Evolutionary conservation across 2,888 invertebrate species (phyloP).

Genomic region (Globia sparganii): DNA sequence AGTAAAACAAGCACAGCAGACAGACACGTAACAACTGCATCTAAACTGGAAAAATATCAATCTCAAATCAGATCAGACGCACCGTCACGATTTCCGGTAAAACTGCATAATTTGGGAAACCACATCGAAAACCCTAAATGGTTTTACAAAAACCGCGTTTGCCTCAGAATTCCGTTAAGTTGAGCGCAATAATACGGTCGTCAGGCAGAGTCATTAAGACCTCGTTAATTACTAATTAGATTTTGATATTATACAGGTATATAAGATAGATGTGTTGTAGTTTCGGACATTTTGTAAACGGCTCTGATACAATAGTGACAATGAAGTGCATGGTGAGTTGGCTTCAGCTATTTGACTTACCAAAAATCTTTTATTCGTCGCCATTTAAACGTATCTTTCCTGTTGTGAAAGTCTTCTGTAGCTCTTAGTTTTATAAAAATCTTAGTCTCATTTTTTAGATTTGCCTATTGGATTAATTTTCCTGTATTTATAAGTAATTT

Average conservation of each 20-base stretch:
- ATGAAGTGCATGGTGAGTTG: conserved; percentile 63
- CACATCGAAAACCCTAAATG: no score
- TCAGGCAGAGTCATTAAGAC: conserved; percentile 42
- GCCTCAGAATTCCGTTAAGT: conserved; percentile 45
- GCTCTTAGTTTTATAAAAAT: not conserved
- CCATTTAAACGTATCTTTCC: not conserved
- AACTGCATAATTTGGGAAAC: conserved; percentile 39
- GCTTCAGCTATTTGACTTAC: not conserved
- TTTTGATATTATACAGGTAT: conserved; percentile 46
- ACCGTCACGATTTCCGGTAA: conserved; percentile 22
- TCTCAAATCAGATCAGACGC: not conserved
- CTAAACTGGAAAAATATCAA: conserved; percentile 9
- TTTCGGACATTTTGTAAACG: conserved; percentile 37
- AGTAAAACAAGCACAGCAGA: not conserved
- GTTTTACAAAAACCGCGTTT: conserved; percentile 31
- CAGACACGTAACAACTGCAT: conserved; percentile 2
- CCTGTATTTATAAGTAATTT: not conserved
- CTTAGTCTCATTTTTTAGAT: not conserved
- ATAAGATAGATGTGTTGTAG: conserved; percentile 41
- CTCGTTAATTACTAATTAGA: conserved; percentile 51
- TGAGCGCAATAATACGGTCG: conserved; percentile 18
- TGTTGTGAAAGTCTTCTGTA: not conserved
- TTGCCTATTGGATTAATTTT: not conserved
- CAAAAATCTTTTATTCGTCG: not conserved
- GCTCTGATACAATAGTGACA: conserved; percentile 41